phyloP scores from a whole-genome alignment of 2,888 invertebrate species.

The Amorpha juglandis region DNA sequence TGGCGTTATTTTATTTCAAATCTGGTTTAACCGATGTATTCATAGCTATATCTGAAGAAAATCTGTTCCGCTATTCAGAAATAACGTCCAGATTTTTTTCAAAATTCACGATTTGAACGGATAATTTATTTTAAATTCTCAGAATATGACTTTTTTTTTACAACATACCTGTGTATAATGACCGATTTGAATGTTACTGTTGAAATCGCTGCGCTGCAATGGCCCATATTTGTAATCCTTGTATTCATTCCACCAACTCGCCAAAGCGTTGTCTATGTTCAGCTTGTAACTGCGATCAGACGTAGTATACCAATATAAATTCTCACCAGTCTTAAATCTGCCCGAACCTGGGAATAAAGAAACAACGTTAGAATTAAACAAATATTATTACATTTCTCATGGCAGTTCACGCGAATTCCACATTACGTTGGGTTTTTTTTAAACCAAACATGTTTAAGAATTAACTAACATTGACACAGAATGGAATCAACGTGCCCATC shows the following conservation, averaged over 20 bases:
- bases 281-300: constrained; percentile 46
- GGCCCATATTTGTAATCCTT: constrained; percentile 55
- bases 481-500: no score
- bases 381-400: neutral
- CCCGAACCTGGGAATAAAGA: constrained; percentile 54
- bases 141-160: neutral
- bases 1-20: no score
- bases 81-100: no score
- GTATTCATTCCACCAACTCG: constrained; percentile 67
- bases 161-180: constrained; percentile 72
- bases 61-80: no score
- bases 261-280: constrained; percentile 47
- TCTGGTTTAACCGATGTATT: no score
- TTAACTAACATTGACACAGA: no score
- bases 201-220: constrained; percentile 49
- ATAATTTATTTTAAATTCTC: neutral
- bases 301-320: constrained; percentile 59
- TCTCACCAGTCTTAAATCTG: constrained; percentile 67
- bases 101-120: neutral
- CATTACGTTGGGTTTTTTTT: neutral
- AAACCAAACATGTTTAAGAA: no score
- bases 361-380: neutral
- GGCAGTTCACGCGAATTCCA: neutral
- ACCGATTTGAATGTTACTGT: constrained; percentile 51
- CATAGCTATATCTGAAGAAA: no score